Evolutionary conservation across 1,140 invertebrate genomes (phyloP).

Genomic region (Pemphigus obesinymphae): DNA sequence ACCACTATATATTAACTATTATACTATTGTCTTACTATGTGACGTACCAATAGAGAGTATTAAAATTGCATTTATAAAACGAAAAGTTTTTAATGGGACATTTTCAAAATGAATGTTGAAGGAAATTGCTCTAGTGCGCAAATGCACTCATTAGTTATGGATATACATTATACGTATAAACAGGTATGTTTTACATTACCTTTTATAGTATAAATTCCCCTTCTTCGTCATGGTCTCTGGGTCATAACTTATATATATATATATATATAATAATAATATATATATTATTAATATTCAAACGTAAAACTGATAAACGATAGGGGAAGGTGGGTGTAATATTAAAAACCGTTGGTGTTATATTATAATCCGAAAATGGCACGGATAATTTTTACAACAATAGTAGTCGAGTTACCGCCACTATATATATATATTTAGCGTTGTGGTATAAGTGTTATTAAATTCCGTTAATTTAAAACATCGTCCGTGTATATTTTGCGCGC

Average conservation of each 20-base stretch:
- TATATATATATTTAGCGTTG: not conserved
- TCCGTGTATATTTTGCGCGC: not conserved
- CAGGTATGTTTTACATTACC: not conserved
- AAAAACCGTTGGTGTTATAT: not conserved
- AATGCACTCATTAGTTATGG: too few relatives aligned
- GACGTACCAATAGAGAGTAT: too few relatives aligned
- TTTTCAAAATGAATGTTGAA: not conserved
- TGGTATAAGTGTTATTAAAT: not conserved
- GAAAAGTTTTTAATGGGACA: not conserved
- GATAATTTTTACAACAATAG: not conserved
- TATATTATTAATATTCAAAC: too few relatives aligned
- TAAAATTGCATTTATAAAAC: not conserved
- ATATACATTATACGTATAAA: too few relatives aligned
- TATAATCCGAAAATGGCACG: not conserved
- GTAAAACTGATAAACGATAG: not conserved
- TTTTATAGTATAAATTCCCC: not conserved
- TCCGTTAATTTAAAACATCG: not conserved
- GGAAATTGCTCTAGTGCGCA: not conserved
- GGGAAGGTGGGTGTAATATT: not conserved
- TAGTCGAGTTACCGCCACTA: not conserved
- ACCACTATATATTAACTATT: too few relatives aligned
- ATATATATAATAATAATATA: not conserved
- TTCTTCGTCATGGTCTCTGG: not conserved
- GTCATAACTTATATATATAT: not conserved
- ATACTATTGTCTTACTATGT: too few relatives aligned